Percentiles rank a stretch among this genome's conserved stretches.
Conservation (phyloP, 2,797 vertebrate species). For the Poecilia velifera region DNA sequence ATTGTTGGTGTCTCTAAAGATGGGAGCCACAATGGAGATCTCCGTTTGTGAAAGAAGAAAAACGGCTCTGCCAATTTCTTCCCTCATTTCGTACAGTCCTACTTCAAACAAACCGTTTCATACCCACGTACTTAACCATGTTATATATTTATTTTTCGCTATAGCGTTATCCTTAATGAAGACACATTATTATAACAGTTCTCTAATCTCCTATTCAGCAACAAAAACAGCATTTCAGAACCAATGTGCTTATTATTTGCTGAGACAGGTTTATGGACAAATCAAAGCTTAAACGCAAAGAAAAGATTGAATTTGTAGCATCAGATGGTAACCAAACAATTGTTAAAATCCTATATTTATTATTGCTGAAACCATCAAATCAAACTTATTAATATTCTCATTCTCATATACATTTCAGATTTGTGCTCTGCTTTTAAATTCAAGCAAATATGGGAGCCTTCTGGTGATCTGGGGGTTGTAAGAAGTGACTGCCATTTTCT, state of each 20-base stretch:
- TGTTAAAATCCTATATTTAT: too few species aligned
- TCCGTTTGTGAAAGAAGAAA: not conserved
- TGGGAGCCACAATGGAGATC: slow-evolving; percentile 59
- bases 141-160: not conserved
- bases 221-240: not conserved
- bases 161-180: not conserved
- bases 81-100: not conserved
- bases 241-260: not conserved
- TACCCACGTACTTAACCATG: not conserved
- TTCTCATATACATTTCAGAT: too few species aligned
- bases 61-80: not conserved
- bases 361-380: too few species aligned
- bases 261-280: not conserved
- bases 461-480: too few species aligned
- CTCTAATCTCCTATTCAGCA: not conserved
- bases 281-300: not conserved
- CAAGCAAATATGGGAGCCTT: too few species aligned
- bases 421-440: too few species aligned
- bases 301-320: not conserved
- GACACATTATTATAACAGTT: not conserved
- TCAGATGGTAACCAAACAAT: not conserved
- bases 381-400: too few species aligned
- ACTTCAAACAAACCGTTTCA: not conserved
- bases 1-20: not conserved
- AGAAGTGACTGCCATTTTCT: too few species aligned